Base-by-base conservation (phyloP, 1,140 invertebrate genomes). In the Drosophila punjabiensis region DNA sequence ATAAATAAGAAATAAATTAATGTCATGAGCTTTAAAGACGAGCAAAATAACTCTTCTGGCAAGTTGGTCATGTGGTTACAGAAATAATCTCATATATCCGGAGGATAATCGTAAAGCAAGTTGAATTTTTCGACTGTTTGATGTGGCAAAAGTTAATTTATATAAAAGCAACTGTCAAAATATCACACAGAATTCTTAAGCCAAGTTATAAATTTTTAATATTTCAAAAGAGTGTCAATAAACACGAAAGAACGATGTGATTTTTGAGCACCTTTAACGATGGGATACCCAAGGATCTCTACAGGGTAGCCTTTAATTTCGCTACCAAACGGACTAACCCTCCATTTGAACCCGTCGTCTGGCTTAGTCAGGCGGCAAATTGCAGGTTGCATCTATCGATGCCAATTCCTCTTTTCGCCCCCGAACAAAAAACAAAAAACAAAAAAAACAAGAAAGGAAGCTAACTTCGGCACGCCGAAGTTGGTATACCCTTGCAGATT, bases 301-400 rank as follows among this genome's bases (percentile, higher is more conserved):
- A 37, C 33, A 37, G 33, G 55, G 33, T 56, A 73, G 30, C 33
- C 48, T 65, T 73, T 58, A 73, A 73, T 73, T 62, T 73, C 52
- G 39, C 33, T 24, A 58, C 45, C 67, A 41, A 56, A 20, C 33
- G 16, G 24, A 55, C 66, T 55, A 68, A 37, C 50, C 37, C 50
- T 50, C 65, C 41, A 65, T 68, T 66, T 45, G 64, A 43, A 39
- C 52, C 58, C 53, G 59, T 50, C 52, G 61, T 78, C 76, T 69
- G 71, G 63, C 43, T 47, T 80, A 85, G 66, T 83, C 66, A 82
- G 70, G 86, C 86, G 79, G 86, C 75, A 90, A 89, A 89, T 89
- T 89, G 86, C 86, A 89, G 78, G 77, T 88, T 84, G 83, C 81
- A 81, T 84, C 81, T 81, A 86, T 84, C 75, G 58, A 39, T 79